Conservation (phyloP, 2,888 invertebrate genomes). For the Ephialtes manifestator region DNA sequence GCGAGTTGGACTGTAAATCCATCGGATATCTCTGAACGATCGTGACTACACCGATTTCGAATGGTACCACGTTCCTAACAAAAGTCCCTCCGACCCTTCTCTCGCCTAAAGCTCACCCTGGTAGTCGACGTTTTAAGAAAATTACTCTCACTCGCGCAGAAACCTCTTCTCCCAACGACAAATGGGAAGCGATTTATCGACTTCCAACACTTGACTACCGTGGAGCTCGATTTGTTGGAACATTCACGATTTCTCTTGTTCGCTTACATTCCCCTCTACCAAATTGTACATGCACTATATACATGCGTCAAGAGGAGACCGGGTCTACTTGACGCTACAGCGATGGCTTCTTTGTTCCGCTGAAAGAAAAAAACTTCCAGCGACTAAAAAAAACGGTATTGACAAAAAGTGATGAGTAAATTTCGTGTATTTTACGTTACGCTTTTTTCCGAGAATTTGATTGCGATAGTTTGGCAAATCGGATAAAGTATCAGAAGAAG, state of each 20-base stretch:
- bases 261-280: conserved; percentile 12
- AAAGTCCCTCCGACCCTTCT: conserved; percentile 44
- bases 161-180: conserved; percentile 28
- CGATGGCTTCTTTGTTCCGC: neutral
- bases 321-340: neutral
- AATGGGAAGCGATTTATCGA: conserved; percentile 50
- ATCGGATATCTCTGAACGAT: conserved; percentile 61
- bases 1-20: conserved; percentile 37
- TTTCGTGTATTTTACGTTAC: no score
- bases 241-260: conserved; percentile 23
- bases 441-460: no score
- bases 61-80: conserved; percentile 46
- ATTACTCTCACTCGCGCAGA: conserved; percentile 50
- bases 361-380: neutral
- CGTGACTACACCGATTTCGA: conserved; percentile 64
- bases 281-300: neutral
- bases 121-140: conserved; percentile 66
- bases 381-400: neutral
- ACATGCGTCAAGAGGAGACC: neutral
- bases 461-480: no score
- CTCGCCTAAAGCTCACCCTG: conserved; percentile 15
- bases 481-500: no score
- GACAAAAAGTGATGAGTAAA: neutral
- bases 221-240: conserved; percentile 11
- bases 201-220: conserved; percentile 38